Base-by-base conservation (phyloP, 2,797 vertebrate genomes). In the Sebastes nivosus region DNA sequence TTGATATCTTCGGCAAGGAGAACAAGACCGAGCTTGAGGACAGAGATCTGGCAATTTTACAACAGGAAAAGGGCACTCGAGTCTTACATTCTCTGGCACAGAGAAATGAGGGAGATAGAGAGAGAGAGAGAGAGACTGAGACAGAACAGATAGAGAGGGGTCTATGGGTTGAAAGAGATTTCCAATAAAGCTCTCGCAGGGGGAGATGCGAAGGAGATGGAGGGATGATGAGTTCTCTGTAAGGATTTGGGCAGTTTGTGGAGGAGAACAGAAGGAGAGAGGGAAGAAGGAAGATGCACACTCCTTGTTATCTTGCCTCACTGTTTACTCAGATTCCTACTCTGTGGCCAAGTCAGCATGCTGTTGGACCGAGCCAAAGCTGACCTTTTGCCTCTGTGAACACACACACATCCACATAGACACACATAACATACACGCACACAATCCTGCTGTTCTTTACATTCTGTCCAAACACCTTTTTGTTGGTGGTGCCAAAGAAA, bases 261-360 rank as follows among this genome's bases (percentile, higher is more conserved):
- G 70, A 46, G 67, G 25, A 66, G 83, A 77, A 61, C 32, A 61
- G 61, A 67, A 75, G 60, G 55, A 69, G 54, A 68, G 54, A 50
- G 61, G 46, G 77, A 52, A 79, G 82, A 79, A 77, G 60, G 83
- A 88, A 91, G 87, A 93, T 85, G 69, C 84, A 73, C 84, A 85
- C 79, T 74, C 63, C 86, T 87, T 80, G 86, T 95, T 94, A 95
- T 96, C 93, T 87, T 42, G 63, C 69, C 74, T 87, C 54, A 67
- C 60, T 95, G 95, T 96, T 95, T 96, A 95, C 87, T 87, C 93
- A 95, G 95, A 95, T 93, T 92, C 86, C 84, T 85, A 75, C 87
- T 92, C 90, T 80, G 76, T 4, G 60, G 60, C 68, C 79, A 88
- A 86, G 92, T 86, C 69, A 89, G 94, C 78, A 85, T 92, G 91